Evolutionary conservation across 2,888 invertebrate species (phyloP).

Genomic region (Hypomecis punctinalis): DNA sequence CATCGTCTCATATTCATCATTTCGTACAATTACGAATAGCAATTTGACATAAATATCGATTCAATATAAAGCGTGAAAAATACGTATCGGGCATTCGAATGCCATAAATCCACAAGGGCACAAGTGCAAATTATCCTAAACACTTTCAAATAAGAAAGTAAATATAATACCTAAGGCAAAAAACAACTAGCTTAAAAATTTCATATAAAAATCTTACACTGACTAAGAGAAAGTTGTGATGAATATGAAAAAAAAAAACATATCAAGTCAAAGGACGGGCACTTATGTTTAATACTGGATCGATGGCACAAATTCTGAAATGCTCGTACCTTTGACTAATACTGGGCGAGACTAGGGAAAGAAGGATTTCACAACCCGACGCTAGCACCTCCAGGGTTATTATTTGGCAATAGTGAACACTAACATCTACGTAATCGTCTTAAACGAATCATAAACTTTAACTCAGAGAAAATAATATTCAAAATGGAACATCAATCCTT

Average conservation of each 20-base stretch:
- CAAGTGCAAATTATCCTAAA: conserved; percentile 81
- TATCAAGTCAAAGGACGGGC: conserved; percentile 77
- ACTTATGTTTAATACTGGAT: conserved; percentile 80
- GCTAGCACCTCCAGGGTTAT: conserved; percentile 73
- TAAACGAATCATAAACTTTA: conserved; percentile 13
- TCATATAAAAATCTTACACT: conserved; percentile 82
- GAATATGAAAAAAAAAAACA: conserved; percentile 68
- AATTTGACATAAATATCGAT: conserved; percentile 69
- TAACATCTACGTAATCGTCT: conserved; percentile 40
- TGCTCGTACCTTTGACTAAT: conserved; percentile 81
- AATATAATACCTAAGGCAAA: conserved; percentile 81
- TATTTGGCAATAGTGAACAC: conserved; percentile 65
- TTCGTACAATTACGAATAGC: conserved; percentile 75
- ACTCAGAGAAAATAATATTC: conserved; percentile 14
- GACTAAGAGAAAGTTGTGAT: conserved; percentile 83
- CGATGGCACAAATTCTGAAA: conserved; percentile 82
- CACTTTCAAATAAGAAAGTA: conserved; percentile 82
- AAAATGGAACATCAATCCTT: conserved; percentile 69
- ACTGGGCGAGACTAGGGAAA: conserved; percentile 79
- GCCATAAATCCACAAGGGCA: conserved; percentile 84
- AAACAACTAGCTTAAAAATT: conserved; percentile 81
- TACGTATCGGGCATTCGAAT: conserved; percentile 72
- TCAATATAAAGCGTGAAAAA: conserved; percentile 75
- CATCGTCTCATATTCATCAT: conserved; percentile 66
- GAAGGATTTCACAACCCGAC: conserved; percentile 83